Base-by-base conservation (phyloP, 2,797 vertebrate species). In the Galaxias olidus region DNA sequence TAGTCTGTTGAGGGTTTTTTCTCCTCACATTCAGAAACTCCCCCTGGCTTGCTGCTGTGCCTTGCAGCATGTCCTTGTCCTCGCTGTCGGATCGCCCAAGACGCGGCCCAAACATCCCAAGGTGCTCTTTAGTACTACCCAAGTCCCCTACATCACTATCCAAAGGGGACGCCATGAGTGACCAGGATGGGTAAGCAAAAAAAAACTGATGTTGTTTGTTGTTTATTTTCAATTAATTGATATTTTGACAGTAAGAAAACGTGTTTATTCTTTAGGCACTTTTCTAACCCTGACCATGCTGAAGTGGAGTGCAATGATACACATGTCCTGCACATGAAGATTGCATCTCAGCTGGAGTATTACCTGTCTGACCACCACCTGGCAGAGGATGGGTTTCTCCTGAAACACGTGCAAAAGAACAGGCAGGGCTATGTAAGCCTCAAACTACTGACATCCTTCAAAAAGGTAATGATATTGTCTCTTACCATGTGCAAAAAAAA, bases 401-500 rank as follows among this genome's bases (percentile, higher is more conserved):
- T 83, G 20, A 86, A 85, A 52, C 80, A 84, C 43, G 56, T 87
- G 62, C 77, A 75, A 72, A 84, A 47, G 74, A 84, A 72, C 69
- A 83, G 66, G 62, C 59, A 68, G 20, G 83, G 80, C 49, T 84
- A 72, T 4, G 56, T 86, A 72, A 82, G 71, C 13, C 75, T 87
- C 71, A 85, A 84, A 72, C 79, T 86, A 13, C 80, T 88, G 71
- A 83, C 82, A 14, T 72, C 70, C 75, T 57, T 84, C 17, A 84
- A 75, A 71, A 80, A 76, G 84, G 82, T 87, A 72, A 66, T 44
- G 20, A 15, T 4, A 4, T 5, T 14, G 10, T 18, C 10, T 40
- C 8, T 4, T 55, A 18, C 53, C n/a, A 10, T 12, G 52, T 30
- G 30, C 30, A 3, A 30, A 4, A 52, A n/a, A 59, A 43, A 49